A percentile compares a stretch with the other conserved stretches of the same genome.
phyloP scores from a whole-genome alignment of 2,797 vertebrate genomes.

The Telmatherina bonti region DNA sequence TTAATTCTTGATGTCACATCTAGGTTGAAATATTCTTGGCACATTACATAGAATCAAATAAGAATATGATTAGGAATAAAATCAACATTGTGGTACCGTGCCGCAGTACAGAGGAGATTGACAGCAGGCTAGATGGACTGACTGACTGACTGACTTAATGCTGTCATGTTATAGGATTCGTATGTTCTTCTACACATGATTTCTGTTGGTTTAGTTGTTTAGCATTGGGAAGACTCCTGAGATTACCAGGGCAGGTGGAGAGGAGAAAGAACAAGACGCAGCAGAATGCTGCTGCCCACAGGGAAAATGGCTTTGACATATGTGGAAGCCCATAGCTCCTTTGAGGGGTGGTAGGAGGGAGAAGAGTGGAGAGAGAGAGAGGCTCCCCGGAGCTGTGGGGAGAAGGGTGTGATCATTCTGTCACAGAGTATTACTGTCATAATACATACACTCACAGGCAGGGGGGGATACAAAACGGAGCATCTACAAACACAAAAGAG shows the following conservation, averaged over 20 bases:
- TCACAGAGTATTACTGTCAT: constrained; percentile 73
- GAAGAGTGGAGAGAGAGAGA: constrained; percentile 55
- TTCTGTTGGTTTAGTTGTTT: constrained; percentile 47
- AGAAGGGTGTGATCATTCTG: constrained; percentile 79
- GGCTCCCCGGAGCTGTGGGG: constrained; percentile 68
- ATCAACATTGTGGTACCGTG: constrained; percentile 21
- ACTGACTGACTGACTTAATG: constrained; percentile 40
- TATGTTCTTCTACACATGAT: constrained; percentile 41
- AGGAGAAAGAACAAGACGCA: constrained; percentile 45
- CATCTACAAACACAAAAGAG: constrained; percentile 49
- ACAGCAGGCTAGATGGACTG: too few species aligned
- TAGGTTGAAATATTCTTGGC: constrained; percentile 33
- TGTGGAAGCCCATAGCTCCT: constrained; percentile 71
- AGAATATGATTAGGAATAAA: constrained; percentile 38
- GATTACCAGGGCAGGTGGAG: constrained; percentile 33
- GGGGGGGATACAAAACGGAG: constrained; percentile 6
- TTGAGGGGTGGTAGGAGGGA: constrained; percentile 30
- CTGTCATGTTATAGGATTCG: constrained; percentile 38
- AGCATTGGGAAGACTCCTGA: constrained; percentile 29
- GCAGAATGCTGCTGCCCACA: constrained; percentile 61
- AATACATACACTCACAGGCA: constrained; percentile 26
- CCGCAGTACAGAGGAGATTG: constrained; percentile 13
- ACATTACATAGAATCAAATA: constrained; percentile 45
- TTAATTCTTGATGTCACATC: too few species aligned
- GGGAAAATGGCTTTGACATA: constrained; percentile 77